Evolutionary conservation across 2,888 invertebrate genomes (phyloP).

Genomic region (Escarpia spicata): DNA sequence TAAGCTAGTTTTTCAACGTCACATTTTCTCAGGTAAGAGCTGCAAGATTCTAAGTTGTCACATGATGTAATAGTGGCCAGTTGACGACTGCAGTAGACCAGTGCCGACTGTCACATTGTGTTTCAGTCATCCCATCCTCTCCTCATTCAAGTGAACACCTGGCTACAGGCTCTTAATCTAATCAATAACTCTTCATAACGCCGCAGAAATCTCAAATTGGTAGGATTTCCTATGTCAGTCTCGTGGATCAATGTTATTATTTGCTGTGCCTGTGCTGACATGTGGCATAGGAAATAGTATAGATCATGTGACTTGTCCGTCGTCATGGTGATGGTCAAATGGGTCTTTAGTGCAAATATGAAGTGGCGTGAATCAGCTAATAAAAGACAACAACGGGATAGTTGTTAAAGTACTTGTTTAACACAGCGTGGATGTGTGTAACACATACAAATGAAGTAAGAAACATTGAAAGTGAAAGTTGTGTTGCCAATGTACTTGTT

Average conservation of each 20-base stretch:
- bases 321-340: not conserved
- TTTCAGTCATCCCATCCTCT: not conserved
- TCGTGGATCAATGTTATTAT: constrained; percentile 7
- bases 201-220: not conserved
- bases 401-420: not conserved
- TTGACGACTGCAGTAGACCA: not conserved
- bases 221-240: constrained; percentile 1
- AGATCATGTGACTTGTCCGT: not conserved
- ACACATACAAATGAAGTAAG: too few relatives aligned
- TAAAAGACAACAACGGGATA: not conserved
- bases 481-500: too few relatives aligned
- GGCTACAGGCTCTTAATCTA: not conserved
- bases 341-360: not conserved
- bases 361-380: not conserved
- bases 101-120: not conserved
- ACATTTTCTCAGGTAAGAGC: not conserved
- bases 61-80: not conserved
- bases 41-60: not conserved
- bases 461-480: too few relatives aligned
- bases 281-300: not conserved
- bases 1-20: not conserved
- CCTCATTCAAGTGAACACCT: not conserved
- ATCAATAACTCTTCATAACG: not conserved
- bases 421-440: not conserved
- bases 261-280: not conserved